phyloP scores from a whole-genome alignment of 1,140 invertebrate genomes.

The Bombus consobrinus region DNA sequence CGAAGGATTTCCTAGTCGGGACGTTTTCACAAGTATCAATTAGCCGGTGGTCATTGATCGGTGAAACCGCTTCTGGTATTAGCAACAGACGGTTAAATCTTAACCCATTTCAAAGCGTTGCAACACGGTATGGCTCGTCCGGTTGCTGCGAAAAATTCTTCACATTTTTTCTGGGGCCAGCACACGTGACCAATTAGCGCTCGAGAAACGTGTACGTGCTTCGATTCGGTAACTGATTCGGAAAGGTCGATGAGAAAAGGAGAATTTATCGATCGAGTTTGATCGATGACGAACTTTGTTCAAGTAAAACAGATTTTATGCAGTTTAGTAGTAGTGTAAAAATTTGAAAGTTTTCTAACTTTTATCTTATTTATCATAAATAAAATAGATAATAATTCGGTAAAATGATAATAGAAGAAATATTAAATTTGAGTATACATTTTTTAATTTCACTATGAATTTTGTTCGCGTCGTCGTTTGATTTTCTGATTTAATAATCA shows the following conservation, averaged over 20 bases:
- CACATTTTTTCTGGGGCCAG: background rate
- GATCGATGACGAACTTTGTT: background rate
- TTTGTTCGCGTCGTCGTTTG: background rate
- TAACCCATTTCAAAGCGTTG: slow-evolving; percentile 53
- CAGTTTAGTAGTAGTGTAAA: too few species aligned
- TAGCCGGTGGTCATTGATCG: slow-evolving; percentile 65
- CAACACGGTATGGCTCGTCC: slow-evolving; percentile 19
- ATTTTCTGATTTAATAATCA: background rate
- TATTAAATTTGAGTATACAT: background rate
- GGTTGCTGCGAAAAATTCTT: slow-evolving; percentile 15
- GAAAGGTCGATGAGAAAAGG: background rate
- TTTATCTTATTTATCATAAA: too few species aligned
- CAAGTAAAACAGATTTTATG: background rate
- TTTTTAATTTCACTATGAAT: background rate
- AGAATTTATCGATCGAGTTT: background rate
- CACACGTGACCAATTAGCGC: slow-evolving; percentile 34
- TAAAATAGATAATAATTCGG: too few species aligned
- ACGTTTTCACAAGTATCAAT: slow-evolving; percentile 68
- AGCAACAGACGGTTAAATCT: slow-evolving; percentile 49
- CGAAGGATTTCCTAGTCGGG: slow-evolving; percentile 44
- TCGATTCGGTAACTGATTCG: background rate
- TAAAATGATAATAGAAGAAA: too few species aligned
- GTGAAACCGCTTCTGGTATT: slow-evolving; percentile 62
- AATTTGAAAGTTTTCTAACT: too few species aligned
- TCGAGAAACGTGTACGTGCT: background rate